Evolutionary conservation across 1,140 invertebrate genomes (phyloP).

Genomic region (Drosophila kepulauana): DNA sequence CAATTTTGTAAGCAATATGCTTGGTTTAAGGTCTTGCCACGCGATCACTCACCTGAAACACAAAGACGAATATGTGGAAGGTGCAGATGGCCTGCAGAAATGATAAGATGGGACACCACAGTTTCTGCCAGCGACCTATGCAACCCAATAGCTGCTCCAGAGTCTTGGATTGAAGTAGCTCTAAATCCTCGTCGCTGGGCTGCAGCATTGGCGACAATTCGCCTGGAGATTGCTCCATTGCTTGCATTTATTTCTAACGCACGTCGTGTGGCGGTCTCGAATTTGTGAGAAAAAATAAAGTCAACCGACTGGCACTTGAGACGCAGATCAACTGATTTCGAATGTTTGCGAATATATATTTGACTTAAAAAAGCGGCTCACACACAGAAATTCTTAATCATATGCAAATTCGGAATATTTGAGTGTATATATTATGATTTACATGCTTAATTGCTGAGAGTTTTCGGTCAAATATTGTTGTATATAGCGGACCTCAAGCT

Average conservation of each 20-base stretch:
- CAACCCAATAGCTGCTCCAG: constrained; percentile 87
- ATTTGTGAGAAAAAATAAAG: constrained; percentile 29
- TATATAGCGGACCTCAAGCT: constrained; percentile 20
- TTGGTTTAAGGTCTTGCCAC: constrained; percentile 43
- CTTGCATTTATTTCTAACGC: constrained; percentile 26
- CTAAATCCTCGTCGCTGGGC: constrained; percentile 50
- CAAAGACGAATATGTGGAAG: constrained; percentile 82
- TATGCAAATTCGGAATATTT: constrained; percentile 55
- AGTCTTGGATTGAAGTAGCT: constrained; percentile 56
- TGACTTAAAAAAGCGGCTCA: constrained; percentile 22
- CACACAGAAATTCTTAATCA: constrained; percentile 49
- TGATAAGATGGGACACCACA: constrained; percentile 89
- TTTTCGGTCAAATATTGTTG: constrained; percentile 24
- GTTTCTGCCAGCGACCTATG: constrained; percentile 89
- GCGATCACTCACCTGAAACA: constrained; percentile 82
- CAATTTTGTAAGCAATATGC: constrained; percentile 27
- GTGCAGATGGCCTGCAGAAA: constrained; percentile 86
- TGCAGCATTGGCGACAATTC: constrained; percentile 67
- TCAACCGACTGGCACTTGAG: constrained; percentile 64
- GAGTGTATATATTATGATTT: constrained; percentile 48
- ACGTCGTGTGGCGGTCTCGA: constrained; percentile 8
- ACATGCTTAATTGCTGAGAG: constrained; percentile 45
- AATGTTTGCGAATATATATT: constrained; percentile 54
- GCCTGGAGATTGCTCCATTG: constrained; percentile 32
- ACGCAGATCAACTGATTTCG: constrained; percentile 71